phyloP scores from a whole-genome alignment of 2,113 vertebrate genomes.

The Rattus rattus region DNA sequence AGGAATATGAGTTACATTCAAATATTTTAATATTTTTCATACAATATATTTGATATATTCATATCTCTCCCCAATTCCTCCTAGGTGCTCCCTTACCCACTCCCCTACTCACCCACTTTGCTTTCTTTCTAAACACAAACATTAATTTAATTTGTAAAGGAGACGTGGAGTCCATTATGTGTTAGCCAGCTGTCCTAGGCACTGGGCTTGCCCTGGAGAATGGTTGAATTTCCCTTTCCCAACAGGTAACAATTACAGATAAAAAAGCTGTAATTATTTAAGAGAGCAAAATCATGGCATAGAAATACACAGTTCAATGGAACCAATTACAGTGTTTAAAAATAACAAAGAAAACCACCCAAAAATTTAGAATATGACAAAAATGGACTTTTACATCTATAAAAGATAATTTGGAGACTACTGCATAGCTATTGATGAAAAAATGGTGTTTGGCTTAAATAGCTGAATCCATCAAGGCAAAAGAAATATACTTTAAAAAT shows the following conservation, averaged over 20 bases:
- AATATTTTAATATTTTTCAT: background rate
- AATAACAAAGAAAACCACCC: slow-evolving; percentile 37
- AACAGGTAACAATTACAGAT: background rate
- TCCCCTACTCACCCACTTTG: background rate
- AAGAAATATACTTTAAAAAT: background rate
- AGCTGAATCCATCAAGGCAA: background rate
- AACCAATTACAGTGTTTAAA: background rate
- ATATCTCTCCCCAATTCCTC: background rate
- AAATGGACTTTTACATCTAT: slow-evolving; percentile 8
- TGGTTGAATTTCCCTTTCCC: background rate
- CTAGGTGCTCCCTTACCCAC: background rate
- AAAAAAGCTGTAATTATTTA: slow-evolving; percentile 36
- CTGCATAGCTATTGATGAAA: background rate
- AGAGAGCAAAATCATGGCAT: background rate
- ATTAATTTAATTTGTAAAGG: background rate
- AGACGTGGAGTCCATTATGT: background rate
- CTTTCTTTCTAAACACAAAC: background rate
- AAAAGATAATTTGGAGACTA: background rate
- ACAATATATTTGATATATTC: background rate
- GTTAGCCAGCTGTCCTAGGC: background rate
- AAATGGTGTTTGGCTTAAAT: background rate
- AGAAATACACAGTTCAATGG: background rate
- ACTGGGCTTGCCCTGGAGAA: background rate
- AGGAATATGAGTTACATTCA: background rate
- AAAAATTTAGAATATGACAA: background rate